Base-by-base conservation (phyloP, 92 coral and sea anemone species). In the Epizoanthus illoricatus region DNA sequence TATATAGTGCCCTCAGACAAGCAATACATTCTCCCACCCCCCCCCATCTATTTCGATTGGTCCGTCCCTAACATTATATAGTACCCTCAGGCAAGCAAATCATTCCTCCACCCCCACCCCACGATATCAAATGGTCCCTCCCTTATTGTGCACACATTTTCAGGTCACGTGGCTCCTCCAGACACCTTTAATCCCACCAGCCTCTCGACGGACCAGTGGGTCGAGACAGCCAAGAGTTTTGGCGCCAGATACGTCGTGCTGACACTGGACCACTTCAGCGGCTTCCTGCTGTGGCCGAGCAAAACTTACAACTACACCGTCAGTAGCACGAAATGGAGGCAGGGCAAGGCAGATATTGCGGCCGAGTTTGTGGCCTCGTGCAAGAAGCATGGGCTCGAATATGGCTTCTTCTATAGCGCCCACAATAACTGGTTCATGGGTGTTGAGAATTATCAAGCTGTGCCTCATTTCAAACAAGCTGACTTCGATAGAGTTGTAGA, bases 171-270 rank as follows among this genome's bases (percentile, higher is more conserved):
- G 8, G 94, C 65, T 5, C 69, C 91, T 24, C 83, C 89, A n/a
- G 89, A 92, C 55, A 74, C 87, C 5, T 92, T 92, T 86, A 85
- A 88, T 75, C 97, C 97, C 42, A 47, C 66, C 33, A 74, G 88
- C 8, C 90, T 92, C 18, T 90, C 94, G 55, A 90, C 93, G 4
- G 97, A 92, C 85, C 97, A 92, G 65, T 93, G 97, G 97, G 88
- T 84, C 8, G 60, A 73, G 61, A 90, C 94, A 19, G 97, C 97
- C 1, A 78, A 80, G 39, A 91, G 94, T 63, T 93, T 93, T 84
- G 94, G 92, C 80, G 94, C 97, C 73, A 93, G 86, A 63, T 92
- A 85, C 76, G 90, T 92, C 7, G 84, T 90, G 41, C 80, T 93
- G 72, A 91, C 94, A 43, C 83, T 93, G 6, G 94, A 88, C 19